These are phyloP conservation scores for Cloeon dipterum DNA, from an alignment of 2,888 invertebrate genomes.

Conservation along the genomic window DNA sequence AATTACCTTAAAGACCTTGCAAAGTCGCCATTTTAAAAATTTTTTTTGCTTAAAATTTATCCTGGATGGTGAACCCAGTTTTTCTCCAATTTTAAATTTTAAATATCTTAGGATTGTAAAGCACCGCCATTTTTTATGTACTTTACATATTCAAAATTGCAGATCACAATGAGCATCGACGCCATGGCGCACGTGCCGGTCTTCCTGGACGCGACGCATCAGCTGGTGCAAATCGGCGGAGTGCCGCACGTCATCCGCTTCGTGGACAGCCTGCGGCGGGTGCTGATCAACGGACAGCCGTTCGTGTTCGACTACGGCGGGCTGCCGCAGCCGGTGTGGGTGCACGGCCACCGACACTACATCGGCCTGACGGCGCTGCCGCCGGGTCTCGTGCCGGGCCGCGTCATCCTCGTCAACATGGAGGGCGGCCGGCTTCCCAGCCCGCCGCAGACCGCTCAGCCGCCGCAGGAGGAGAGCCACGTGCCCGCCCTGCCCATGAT, in stretches of 20 bases:
- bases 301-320: conserved; percentile 45
- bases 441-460: conserved; percentile 9
- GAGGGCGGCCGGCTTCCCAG: conserved; percentile 26
- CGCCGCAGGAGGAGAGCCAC: conserved; percentile 8
- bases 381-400: conserved; percentile 44
- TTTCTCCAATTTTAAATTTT: too few species aligned
- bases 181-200: conserved; percentile 56
- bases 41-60: too few species aligned
- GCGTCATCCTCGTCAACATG: conserved; percentile 47
- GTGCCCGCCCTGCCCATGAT: conserved; percentile 15
- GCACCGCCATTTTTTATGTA: too few species aligned
- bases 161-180: conserved; percentile 61
- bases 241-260: conserved; percentile 54
- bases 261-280: conserved; percentile 50
- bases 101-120: too few species aligned
- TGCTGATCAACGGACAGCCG: conserved; percentile 41
- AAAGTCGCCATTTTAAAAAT: too few species aligned
- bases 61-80: too few species aligned
- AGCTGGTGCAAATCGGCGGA: conserved; percentile 50
- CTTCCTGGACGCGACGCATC: conserved; percentile 62
- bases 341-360: conserved; percentile 55
- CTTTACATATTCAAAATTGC: too few species aligned
- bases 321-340: conserved; percentile 50
- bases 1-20: too few species aligned
- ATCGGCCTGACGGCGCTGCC: conserved; percentile 56